A percentile compares a stretch with the other conserved stretches of the same genome.
phyloP scores from a whole-genome alignment of 2,797 vertebrate species.

The Tachyglossus aculeatus region DNA sequence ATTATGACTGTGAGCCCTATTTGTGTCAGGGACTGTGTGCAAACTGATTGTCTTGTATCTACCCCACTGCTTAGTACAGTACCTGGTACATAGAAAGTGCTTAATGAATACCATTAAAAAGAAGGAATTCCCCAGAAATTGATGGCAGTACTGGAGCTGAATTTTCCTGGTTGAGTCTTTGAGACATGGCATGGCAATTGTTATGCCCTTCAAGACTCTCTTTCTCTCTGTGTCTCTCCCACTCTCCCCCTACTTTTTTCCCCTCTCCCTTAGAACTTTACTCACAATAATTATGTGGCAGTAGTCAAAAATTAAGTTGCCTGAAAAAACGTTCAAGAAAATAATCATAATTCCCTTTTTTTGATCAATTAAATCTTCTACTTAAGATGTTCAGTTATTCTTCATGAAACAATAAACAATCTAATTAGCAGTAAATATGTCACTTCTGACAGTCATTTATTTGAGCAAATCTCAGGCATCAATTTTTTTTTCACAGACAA shows the following conservation, averaged over 20 bases:
- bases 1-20: too few relatives aligned
- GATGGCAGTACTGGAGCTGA: neutral
- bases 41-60: too few relatives aligned
- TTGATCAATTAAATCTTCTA: constrained; percentile 25
- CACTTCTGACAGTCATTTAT: constrained; percentile 10
- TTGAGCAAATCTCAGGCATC: neutral
- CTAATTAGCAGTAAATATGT: constrained; percentile 23
- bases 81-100: too few relatives aligned
- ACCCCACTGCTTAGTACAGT: too few relatives aligned
- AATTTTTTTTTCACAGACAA: neutral
- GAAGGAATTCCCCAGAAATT: neutral
- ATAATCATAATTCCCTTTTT: constrained; percentile 3
- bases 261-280: neutral
- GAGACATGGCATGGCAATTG: too few relatives aligned
- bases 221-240: neutral
- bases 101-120: too few relatives aligned
- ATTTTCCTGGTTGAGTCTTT: neutral
- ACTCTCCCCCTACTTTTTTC: neutral
- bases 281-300: neutral
- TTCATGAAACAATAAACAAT: neutral
- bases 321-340: neutral
- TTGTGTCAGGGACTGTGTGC: too few relatives aligned
- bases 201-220: neutral
- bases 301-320: constrained; percentile 36
- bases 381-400: constrained; percentile 31